Evolutionary conservation across 30 jellyfish, hydroid and myxozoan species (phyloP), one percentile per base, ranked within the genome.

Genomic region (Cassiopea xamachana): DNA sequence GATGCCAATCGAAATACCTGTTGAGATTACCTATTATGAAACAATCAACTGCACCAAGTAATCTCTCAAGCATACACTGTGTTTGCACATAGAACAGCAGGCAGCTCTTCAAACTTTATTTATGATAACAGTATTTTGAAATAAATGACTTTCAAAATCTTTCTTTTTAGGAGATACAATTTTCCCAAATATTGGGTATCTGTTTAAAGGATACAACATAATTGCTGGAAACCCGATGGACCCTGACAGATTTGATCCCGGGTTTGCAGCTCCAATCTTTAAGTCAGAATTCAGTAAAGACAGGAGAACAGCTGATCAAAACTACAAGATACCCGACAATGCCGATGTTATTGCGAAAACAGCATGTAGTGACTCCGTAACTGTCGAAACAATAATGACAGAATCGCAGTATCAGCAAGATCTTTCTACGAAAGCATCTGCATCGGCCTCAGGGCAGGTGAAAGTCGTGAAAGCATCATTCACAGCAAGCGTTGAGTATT

Each of bases 171-270:
- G n/a, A 7, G 80, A 59, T 14, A 8, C 79, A 5, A 83, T 73
- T 48, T 70, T 50, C 68, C 75, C 91, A 18, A 87, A 87, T 81
- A 87, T 87, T 55, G 94, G 94, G 39, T 87, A 75, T 59, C 48
- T 87, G 74, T 47, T 87, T 18, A 87, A 60, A 67, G 94, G 94
- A 71, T 87, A 87, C 94, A 87, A 76, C 50, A 48, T 87, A 1
- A 47, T 75, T 9, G 81, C 46, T 17, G 94, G 94, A 62, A 87
- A 87, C 76, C 94, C 94, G 7, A 19, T 87, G 76, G 84, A 76
- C 60, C 89, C 88, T 1, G 78, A 74, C 10, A 46, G 47, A 51
- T 59, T 75, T 51, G 94, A 87, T 60, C 89, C 89, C 50, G 94
- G 94, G 0, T 87, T 87, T 74, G 64, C 19, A 48, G 44, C 80